Evolutionary conservation across 2,113 vertebrate genomes (phyloP), one percentile per base, ranked within the genome.

Genomic region (Neolamprologus cancellatus): DNA sequence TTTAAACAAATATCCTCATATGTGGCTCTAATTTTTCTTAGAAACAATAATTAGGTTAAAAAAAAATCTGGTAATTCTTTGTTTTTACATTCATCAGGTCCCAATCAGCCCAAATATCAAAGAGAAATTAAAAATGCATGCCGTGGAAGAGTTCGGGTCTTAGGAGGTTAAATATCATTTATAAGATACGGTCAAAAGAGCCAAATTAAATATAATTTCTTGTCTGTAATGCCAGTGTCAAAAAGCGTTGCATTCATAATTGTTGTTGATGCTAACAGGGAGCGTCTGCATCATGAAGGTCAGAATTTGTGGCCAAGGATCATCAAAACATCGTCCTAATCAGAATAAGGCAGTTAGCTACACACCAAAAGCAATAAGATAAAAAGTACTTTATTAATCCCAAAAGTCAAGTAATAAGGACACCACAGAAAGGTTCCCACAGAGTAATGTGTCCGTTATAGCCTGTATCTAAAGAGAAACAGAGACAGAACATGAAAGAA

Each of bases 101-200:
- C 4, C 53, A 54, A 54, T 25, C 53, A 25, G 6, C 53, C 53
- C 20, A 55, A 55, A 55, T 25, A 55, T 55, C 53, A 55, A 55
- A 55, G 20, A 25, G 20, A 55, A 55, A 3, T 55, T 25, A 14
- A 14, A 55, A 54, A 25, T 54, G 53, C 53, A 54, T 54, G 53
- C 20, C 1, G 1, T 54, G 12, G 20, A 54, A 54, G 6, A 54
- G 20, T 54, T 54, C 0, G 0, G 20, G 20, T 0, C 20, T 54
- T 54, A 55, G 20, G 20, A 55, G 53, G 53, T 55, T 55, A 39
- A 55, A 84, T 80, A 79, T 87, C 6, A 82, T 88, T 84, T 85
- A n/a, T 17, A 52, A 76, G 41, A 81, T 30, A 7, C 3, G 52
- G 25, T 89, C 12, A 88, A 50, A 87, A 8, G 23, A 30, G 44